phyloP scores from a whole-genome alignment of 2,113 vertebrate genomes.

The Marmota monax region DNA sequence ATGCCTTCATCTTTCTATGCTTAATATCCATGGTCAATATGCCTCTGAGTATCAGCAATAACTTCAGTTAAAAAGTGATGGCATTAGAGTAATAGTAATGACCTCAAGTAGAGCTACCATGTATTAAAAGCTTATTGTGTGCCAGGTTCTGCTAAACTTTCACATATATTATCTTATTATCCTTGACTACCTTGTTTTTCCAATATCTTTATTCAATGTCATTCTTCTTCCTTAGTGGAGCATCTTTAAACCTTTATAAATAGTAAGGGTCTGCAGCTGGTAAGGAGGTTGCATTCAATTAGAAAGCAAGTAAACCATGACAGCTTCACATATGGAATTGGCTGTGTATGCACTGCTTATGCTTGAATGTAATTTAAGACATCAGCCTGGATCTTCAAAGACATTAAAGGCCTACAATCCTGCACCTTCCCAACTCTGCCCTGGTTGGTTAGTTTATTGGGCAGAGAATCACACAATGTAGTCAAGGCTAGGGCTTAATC shows the following conservation, averaged over 20 bases:
- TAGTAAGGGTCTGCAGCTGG: constrained; percentile 55
- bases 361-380: constrained; percentile 1
- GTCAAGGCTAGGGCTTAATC: background rate
- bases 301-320: constrained; percentile 57
- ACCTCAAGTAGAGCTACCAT: background rate
- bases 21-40: constrained; percentile 15
- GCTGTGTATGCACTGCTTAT: background rate
- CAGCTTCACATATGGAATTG: background rate
- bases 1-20: constrained; percentile 16
- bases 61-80: background rate
- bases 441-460: background rate
- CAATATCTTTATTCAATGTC: constrained; percentile 55
- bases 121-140: background rate
- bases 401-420: background rate
- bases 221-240: constrained; percentile 23
- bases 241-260: constrained; percentile 58
- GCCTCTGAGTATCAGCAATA: background rate
- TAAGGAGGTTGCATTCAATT: constrained; percentile 52
- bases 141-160: background rate
- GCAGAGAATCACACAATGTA: background rate
- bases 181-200: constrained; percentile 21
- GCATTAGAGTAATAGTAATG: background rate
- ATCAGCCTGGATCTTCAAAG: background rate
- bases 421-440: background rate
- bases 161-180: constrained; percentile 24